Evolutionary conservation across 1,140 invertebrate species (phyloP).

Genomic region (Magallana angulata): DNA sequence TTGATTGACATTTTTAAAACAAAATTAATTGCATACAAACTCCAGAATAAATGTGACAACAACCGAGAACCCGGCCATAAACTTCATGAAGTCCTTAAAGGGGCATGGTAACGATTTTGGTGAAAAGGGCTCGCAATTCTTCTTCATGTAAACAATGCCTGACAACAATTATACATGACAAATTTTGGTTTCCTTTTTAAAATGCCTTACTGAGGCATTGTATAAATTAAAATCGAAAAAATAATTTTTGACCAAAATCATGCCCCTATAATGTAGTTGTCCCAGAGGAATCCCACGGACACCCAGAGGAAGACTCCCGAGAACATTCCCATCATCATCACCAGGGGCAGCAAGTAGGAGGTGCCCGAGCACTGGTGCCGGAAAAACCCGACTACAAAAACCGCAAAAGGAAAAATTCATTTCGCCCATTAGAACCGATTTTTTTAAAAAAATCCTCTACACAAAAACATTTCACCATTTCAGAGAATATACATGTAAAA

Average conservation of each 20-base stretch:
- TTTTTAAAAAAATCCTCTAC: background rate
- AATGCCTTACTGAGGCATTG: no score
- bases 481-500: background rate
- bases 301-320: background rate
- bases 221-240: no score
- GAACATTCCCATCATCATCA: background rate
- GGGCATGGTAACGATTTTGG: no score
- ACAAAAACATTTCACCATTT: background rate
- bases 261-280: background rate
- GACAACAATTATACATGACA: no score
- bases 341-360: background rate
- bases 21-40: background rate
- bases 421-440: no score
- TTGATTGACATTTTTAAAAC: no score
- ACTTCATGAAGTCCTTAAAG: background rate
- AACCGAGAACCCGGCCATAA: background rate
- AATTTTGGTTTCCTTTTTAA: no score
- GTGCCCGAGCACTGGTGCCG: background rate
- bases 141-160: no score
- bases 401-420: no score
- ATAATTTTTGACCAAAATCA: no score
- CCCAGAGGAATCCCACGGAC: background rate
- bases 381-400: background rate
- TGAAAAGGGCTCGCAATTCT: no score
- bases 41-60: slow-evolving; percentile 7